phyloP scores from a whole-genome alignment of 2,888 invertebrate species.

The Pseudanteris insignis region DNA sequence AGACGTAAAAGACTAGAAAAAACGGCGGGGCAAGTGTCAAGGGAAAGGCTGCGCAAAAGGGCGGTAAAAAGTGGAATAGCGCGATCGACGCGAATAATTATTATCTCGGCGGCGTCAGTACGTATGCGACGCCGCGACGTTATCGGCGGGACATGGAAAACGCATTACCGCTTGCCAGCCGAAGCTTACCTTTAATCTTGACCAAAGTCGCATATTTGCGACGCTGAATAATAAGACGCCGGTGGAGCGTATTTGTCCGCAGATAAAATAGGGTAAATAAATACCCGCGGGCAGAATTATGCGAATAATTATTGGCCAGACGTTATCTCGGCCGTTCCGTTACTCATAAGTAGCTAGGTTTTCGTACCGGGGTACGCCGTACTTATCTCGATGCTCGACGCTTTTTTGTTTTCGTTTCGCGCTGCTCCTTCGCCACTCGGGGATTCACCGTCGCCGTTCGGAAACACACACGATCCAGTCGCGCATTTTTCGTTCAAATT shows the following conservation, averaged over 20 bases:
- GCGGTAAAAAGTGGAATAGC: conserved; percentile 42
- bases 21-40: background rate
- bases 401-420: background rate
- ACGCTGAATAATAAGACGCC: conserved; percentile 40
- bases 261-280: conserved; percentile 39
- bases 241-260: conserved; percentile 40
- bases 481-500: no score
- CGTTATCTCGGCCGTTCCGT: conserved; percentile 36
- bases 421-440: no score
- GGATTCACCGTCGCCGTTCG: no score
- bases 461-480: no score
- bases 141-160: conserved; percentile 44
- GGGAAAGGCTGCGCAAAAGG: conserved; percentile 9
- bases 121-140: conserved; percentile 28
- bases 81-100: conserved; percentile 43
- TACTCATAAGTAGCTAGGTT: conserved; percentile 38
- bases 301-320: conserved; percentile 36
- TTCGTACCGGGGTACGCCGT: conserved; percentile 11
- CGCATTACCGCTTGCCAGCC: conserved; percentile 39
- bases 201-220: conserved; percentile 43
- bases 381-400: conserved; percentile 8
- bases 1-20: background rate
- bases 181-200: conserved; percentile 46
- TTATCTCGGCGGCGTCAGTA: conserved; percentile 32
- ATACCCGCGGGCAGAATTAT: conserved; percentile 35